A percentile compares a stretch with the other conserved stretches of the same genome.
Evolutionary conservation across 53 echinoderm and acorn worm species (phyloP).

Genomic region (Pentamera pediparva): DNA sequence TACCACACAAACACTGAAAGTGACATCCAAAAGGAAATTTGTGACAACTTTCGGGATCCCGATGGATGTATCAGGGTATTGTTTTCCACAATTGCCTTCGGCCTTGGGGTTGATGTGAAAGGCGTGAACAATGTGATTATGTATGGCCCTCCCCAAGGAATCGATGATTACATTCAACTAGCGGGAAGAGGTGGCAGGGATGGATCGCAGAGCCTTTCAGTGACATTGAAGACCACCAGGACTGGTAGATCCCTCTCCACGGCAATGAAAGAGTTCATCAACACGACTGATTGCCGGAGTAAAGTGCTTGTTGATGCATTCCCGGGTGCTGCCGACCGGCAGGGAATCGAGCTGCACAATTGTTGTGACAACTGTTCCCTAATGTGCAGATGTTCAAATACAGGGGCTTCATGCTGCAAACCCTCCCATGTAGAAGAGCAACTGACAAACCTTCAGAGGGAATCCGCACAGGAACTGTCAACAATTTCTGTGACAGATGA

Average conservation of each 20-base stretch:
- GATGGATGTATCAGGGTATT: background rate
- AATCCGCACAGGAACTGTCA: background rate
- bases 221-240: background rate
- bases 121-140: background rate
- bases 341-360: background rate
- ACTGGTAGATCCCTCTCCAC: background rate
- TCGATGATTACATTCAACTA: background rate
- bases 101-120: conserved; percentile 1
- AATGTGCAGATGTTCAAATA: background rate
- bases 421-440: background rate
- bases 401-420: background rate
- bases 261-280: background rate
- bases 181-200: background rate
- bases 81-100: conserved; percentile 19
- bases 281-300: background rate
- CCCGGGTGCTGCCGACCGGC: background rate
- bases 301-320: background rate
- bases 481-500: background rate
- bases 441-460: background rate
- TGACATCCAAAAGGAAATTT: background rate
- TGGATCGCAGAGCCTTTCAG: background rate
- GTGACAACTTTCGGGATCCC: background rate
- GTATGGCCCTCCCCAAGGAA: background rate
- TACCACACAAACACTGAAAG: conserved; percentile 17
- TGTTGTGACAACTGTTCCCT: conserved; percentile 9